Evolutionary conservation across 2,888 invertebrate species (phyloP), one percentile per base, ranked within the genome.

Genomic region (Caenorhabditis sp.): DNA sequence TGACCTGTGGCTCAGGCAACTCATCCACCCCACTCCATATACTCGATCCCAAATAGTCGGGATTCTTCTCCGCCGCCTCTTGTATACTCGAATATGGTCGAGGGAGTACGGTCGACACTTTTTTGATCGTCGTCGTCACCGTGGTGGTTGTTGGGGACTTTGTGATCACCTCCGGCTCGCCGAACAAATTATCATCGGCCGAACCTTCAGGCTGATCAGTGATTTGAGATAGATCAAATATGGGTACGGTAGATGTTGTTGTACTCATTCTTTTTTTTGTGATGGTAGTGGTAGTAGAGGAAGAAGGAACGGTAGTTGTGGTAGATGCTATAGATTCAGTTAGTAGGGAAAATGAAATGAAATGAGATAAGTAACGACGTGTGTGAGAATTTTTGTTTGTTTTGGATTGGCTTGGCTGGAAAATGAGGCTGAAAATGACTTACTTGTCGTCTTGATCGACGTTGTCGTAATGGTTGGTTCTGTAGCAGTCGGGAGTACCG

Each of bases 71-170:
- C 36, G 74, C 76, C n/a, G 82, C 82, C 50, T 76, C 76, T 59
- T 74, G 67, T 26, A 82, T 70, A 62, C 77, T 77, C 53, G 71
- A 71, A 63, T 82, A 82, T n/a, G 82, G 82, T 54, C 82, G 59
- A 12, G 82, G 82, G 4, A 82, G 63, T 4, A 82, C 82, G 58
- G 72, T 74, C 23, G 64, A 50, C 25, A 49, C 65, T 59, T 63
- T 52, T n/a, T 62, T 59, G 12, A n/a, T 49, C 10, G 77, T 65
- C 49, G 74, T 67, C 67, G 75, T 65, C 70, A 64, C 61, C 62
- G 59, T 67, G 58, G 72, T 65, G 27, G 75, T 69, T 63, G 71
- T 31, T n/a, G 72, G 49, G 4, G 74, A 43, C 5, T 2, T 3
- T 4, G 31, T 31, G 3, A 12, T 14, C 3, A 17, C 14, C 3